Conservation (phyloP, 1,140 invertebrate species). For the Vollenhovia emeryi region DNA sequence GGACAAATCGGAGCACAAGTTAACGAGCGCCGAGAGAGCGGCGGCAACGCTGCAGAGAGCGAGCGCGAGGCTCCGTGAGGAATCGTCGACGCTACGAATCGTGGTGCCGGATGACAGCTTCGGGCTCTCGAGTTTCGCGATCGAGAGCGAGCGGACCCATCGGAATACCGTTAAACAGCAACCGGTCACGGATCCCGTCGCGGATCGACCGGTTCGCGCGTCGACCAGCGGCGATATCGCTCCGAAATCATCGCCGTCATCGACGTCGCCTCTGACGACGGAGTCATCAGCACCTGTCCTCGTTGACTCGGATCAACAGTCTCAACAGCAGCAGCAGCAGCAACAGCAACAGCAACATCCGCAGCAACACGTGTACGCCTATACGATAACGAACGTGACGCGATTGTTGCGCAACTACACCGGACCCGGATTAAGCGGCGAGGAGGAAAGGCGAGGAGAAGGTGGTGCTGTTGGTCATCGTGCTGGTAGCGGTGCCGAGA, state of each 20-base stretch:
- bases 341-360: conserved; percentile 56
- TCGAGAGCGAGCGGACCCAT: conserved; percentile 33
- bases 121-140: conserved; percentile 43
- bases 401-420: conserved; percentile 83
- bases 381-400: conserved; percentile 84
- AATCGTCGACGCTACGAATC: conserved; percentile 63
- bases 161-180: conserved; percentile 65
- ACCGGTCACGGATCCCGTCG: conserved; percentile 57
- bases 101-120: conserved; percentile 68
- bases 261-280: conserved; percentile 34
- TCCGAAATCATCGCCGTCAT: neutral
- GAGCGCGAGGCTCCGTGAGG: conserved; percentile 18
- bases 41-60: neutral
- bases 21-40: neutral
- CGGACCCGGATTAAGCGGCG: conserved; percentile 80
- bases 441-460: conserved; percentile 48
- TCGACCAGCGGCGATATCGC: conserved; percentile 20
- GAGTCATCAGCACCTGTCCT: neutral
- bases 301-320: neutral
- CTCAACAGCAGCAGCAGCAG: conserved; percentile 30
- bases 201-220: conserved; percentile 56
- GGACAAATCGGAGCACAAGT: conserved; percentile 27
- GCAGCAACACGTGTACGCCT: conserved; percentile 82
- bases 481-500: conserved; percentile 69
- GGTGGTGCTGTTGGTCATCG: conserved; percentile 31